These are phyloP conservation scores for Habropoda laboriosa DNA, from an alignment of 1,140 invertebrate genomes.

Conservation along the genomic window DNA sequence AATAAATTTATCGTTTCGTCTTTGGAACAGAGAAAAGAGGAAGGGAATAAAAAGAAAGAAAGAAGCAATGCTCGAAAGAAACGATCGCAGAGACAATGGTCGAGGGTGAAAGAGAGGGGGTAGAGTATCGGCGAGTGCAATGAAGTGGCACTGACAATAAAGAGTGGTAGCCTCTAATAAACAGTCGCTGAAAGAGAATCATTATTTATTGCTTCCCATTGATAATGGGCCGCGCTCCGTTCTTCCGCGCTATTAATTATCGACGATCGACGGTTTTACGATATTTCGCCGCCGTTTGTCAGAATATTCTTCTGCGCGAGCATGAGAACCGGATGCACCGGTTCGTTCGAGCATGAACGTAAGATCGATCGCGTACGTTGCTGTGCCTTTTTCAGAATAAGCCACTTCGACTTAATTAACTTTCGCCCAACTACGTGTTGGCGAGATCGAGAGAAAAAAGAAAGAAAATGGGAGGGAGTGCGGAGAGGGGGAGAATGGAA, in stretches of 20 bases:
- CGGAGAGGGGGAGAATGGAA: no score
- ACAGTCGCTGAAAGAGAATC: slow-evolving; percentile 54
- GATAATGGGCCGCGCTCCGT: slow-evolving; percentile 50
- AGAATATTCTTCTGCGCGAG: slow-evolving; percentile 49
- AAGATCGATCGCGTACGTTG: slow-evolving; percentile 57
- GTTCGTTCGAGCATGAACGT: slow-evolving; percentile 57
- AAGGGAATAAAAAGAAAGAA: background rate
- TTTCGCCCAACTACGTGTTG: background rate
- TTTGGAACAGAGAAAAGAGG: background rate
- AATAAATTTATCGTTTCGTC: slow-evolving; percentile 33
- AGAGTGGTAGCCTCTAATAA: slow-evolving; percentile 57
- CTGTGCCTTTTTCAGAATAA: slow-evolving; percentile 32
- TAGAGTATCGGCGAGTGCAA: slow-evolving; percentile 46
- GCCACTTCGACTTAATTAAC: slow-evolving; percentile 32
- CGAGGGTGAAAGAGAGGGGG: no score
- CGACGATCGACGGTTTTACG: slow-evolving; percentile 61
- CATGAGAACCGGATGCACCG: slow-evolving; percentile 54
- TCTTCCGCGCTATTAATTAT: slow-evolving; percentile 62
- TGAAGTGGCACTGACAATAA: slow-evolving; percentile 58
- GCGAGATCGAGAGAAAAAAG: no score
- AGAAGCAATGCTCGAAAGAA: background rate
- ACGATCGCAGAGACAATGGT: slow-evolving; percentile 44
- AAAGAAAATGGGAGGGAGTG: no score
- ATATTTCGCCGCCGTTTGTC: slow-evolving; percentile 58
- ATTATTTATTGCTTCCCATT: slow-evolving; percentile 64